Evolutionary conservation across 2,797 vertebrate genomes (phyloP).

Genomic region (Anabacerthia variegaticeps): DNA sequence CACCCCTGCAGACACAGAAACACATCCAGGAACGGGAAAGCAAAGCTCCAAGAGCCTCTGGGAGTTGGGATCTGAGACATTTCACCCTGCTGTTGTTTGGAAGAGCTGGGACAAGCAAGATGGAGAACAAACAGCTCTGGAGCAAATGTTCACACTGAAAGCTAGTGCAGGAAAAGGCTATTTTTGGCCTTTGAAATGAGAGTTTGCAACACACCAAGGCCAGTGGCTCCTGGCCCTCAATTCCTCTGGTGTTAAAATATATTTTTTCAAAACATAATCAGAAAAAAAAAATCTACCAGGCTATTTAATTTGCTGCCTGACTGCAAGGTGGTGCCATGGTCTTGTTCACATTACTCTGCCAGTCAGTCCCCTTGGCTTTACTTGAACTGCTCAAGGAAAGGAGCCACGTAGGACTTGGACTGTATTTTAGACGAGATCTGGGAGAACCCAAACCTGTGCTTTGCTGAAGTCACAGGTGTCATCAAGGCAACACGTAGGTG

Average conservation of each 20-base stretch:
- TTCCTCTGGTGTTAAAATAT: neutral
- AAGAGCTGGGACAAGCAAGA: neutral
- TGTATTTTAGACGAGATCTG: neutral
- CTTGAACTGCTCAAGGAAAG: neutral
- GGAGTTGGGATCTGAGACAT: neutral
- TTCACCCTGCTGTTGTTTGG: neutral
- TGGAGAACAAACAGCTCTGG: neutral
- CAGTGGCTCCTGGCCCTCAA: neutral
- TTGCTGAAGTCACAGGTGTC: neutral
- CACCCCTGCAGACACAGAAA: neutral
- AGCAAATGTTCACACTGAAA: neutral
- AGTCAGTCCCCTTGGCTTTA: neutral
- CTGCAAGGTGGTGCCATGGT: neutral
- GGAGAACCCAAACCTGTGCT: neutral
- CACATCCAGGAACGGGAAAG: neutral
- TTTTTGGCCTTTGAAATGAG: neutral
- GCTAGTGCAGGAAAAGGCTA: neutral
- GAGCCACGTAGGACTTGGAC: neutral
- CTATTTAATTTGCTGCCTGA: neutral
- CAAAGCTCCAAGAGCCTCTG: neutral
- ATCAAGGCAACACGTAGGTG: neutral
- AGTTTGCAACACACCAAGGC: neutral
- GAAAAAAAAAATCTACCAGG: neutral
- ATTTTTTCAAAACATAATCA: neutral
- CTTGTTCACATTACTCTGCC: neutral